phyloP scores from a whole-genome alignment of 1,140 invertebrate genomes.

The Trinorchestia longiramus region DNA sequence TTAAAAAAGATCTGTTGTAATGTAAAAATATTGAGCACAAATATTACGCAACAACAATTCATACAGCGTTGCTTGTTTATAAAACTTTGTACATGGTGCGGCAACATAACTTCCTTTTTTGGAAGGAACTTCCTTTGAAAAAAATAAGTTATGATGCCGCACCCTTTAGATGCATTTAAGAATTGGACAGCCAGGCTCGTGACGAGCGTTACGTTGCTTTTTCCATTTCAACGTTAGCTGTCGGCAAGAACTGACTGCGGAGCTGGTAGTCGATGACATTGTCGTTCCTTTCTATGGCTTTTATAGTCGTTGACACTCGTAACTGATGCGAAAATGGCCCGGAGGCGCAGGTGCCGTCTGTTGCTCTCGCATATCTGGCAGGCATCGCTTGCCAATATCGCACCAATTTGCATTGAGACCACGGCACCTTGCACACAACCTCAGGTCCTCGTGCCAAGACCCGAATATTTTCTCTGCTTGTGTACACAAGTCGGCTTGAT shows the following conservation, averaged over 20 bases:
- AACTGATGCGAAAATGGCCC: background rate
- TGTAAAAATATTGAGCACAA: too few relatives aligned
- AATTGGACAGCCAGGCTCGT: too few relatives aligned
- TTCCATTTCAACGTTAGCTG: background rate
- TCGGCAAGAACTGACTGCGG: background rate
- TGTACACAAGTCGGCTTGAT: background rate
- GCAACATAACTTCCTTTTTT: too few relatives aligned
- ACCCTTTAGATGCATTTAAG: too few relatives aligned
- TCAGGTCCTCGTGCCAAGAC: background rate
- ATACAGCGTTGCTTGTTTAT: too few relatives aligned
- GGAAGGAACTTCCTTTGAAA: too few relatives aligned
- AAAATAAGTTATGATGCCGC: too few relatives aligned
- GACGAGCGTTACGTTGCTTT: background rate
- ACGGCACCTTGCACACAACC: background rate
- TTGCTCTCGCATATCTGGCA: slow-evolving; percentile 29
- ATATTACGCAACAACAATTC: too few relatives aligned
- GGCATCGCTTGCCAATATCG: slow-evolving; percentile 34
- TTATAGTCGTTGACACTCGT: background rate
- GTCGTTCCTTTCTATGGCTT: background rate
- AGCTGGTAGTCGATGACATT: slow-evolving; percentile 21
- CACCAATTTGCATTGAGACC: slow-evolving; percentile 15
- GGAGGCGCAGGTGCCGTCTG: background rate
- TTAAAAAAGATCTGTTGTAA: too few relatives aligned
- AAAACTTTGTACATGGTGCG: too few relatives aligned
- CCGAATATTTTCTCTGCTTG: background rate